phyloP scores from a whole-genome alignment of 2,888 invertebrate genomes.

The Cataglyphis rosenhaueri region DNA sequence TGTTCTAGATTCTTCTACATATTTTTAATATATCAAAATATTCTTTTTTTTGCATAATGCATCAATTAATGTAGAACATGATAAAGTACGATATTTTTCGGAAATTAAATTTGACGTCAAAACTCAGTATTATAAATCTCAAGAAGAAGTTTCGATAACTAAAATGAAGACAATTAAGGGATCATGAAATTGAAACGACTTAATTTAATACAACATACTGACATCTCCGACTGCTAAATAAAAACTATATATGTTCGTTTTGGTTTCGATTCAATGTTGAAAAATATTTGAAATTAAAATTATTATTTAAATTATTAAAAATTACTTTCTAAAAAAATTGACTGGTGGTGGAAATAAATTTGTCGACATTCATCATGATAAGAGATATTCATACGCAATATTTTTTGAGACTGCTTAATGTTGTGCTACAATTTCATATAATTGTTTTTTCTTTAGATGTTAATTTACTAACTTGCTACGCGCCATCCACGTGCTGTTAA shows the following conservation, averaged over 20 bases:
- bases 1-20: slow-evolving; percentile 10
- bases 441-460: slow-evolving; percentile 13
- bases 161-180: slow-evolving; percentile 65
- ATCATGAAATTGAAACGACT: slow-evolving; percentile 62
- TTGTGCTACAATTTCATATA: slow-evolving; percentile 10
- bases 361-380: neutral
- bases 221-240: slow-evolving; percentile 74
- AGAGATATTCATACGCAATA: neutral
- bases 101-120: slow-evolving; percentile 45
- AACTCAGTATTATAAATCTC: slow-evolving; percentile 56
- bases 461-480: slow-evolving; percentile 58
- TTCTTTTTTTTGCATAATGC: neutral
- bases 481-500: slow-evolving; percentile 65
- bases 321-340: slow-evolving; percentile 16
- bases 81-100: slow-evolving; percentile 45
- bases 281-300: slow-evolving; percentile 15
- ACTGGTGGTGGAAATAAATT: neutral
- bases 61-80: slow-evolving; percentile 27
- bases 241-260: slow-evolving; percentile 20
- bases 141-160: slow-evolving; percentile 59
- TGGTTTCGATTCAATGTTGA: slow-evolving; percentile 9
- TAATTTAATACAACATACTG: slow-evolving; percentile 67
- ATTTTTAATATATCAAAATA: slow-evolving; percentile 16
- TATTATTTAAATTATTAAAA: neutral
- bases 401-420: slow-evolving; percentile 43